phyloP scores from a whole-genome alignment of 2,888 invertebrate species.

The Alcis repandata region DNA sequence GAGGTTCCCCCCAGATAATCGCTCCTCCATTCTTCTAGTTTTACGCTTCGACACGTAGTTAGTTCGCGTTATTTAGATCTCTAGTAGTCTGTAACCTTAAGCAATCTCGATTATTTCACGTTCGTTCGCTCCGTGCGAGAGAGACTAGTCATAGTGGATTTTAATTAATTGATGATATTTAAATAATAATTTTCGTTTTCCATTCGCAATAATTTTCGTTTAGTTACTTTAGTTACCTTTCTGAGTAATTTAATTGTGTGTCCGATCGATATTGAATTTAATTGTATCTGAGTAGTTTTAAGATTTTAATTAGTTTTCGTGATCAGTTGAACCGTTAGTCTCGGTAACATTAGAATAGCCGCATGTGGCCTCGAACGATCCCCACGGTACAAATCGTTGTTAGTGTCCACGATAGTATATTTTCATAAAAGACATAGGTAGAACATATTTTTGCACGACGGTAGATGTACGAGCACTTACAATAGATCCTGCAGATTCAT shows the following conservation, averaged over 20 bases:
- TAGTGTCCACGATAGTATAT: constrained; percentile 73
- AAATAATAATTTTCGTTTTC: constrained; percentile 44
- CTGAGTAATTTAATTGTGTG: constrained; percentile 34
- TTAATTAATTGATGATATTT: constrained; percentile 51
- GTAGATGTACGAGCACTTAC: constrained; percentile 68
- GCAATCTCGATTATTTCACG: constrained; percentile 49
- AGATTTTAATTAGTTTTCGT: constrained; percentile 35
- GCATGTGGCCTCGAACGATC: constrained; percentile 67
- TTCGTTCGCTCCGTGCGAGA: constrained; percentile 64
- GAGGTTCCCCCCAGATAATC: constrained; percentile 87
- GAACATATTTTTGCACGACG: constrained; percentile 81
- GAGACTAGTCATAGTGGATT: constrained; percentile 74
- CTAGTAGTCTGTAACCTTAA: constrained; percentile 66
- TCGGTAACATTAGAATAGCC: constrained; percentile 32
- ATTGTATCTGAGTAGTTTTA: constrained; percentile 38
- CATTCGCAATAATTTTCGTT: constrained; percentile 59
- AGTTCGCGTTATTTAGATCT: constrained; percentile 69
- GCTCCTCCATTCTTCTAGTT: constrained; percentile 71
- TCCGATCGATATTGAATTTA: constrained; percentile 47
- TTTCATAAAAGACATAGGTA: constrained; percentile 71
- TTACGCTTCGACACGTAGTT: constrained; percentile 61
- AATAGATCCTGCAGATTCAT: constrained; percentile 23
- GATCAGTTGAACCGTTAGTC: constrained; percentile 1
- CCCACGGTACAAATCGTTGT: constrained; percentile 76
- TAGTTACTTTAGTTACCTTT: constrained; percentile 30